Evolutionary conservation across 2,888 invertebrate species (phyloP).

Genomic region (Lasioglossum lativentre): DNA sequence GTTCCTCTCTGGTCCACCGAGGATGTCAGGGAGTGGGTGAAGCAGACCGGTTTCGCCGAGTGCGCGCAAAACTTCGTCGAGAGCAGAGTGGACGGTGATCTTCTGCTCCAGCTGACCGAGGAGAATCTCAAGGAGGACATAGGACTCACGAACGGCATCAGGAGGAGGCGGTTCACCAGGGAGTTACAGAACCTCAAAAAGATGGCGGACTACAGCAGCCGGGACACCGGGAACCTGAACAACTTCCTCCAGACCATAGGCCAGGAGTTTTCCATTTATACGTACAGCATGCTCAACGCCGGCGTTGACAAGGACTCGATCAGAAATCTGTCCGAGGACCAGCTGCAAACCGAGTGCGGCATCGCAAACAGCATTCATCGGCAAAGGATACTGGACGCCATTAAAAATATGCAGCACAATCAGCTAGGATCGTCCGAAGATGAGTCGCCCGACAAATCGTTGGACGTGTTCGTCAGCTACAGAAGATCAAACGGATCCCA

Average conservation of each 20-base stretch:
- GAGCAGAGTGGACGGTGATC: slow-evolving; percentile 98
- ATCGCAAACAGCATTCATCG: slow-evolving; percentile 98
- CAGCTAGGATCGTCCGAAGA: slow-evolving; percentile 82
- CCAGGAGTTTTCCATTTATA: slow-evolving; percentile 97
- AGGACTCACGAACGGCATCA: slow-evolving; percentile 96
- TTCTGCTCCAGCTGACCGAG: slow-evolving; percentile 95
- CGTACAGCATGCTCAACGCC: slow-evolving; percentile 97
- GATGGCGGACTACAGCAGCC: slow-evolving; percentile 98
- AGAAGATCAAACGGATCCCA: slow-evolving; percentile 98
- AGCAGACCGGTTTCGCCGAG: slow-evolving; percentile 97
- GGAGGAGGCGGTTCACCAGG: slow-evolving; percentile 95
- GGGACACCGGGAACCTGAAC: slow-evolving; percentile 96
- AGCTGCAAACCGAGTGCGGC: slow-evolving; percentile 95
- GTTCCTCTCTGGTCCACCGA: slow-evolving; percentile 99
- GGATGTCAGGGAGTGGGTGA: slow-evolving; percentile 99
- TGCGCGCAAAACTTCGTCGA: slow-evolving; percentile 94
- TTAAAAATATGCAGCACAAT: slow-evolving; percentile 86
- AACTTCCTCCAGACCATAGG: slow-evolving; percentile 93
- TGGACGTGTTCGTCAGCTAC: slow-evolving; percentile 99
- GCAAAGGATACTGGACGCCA: slow-evolving; percentile 94
- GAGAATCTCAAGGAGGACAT: slow-evolving; percentile 97
- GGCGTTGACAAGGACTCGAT: slow-evolving; percentile 97
- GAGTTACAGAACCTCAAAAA: slow-evolving; percentile 97
- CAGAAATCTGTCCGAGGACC: slow-evolving; percentile 95
- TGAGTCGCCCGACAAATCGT: slow-evolving; percentile 93